A percentile compares a stretch with the other conserved stretches of the same genome.
Evolutionary conservation across 2,113 vertebrate species (phyloP).

Genomic region (Xenotilapia caudafasciata): DNA sequence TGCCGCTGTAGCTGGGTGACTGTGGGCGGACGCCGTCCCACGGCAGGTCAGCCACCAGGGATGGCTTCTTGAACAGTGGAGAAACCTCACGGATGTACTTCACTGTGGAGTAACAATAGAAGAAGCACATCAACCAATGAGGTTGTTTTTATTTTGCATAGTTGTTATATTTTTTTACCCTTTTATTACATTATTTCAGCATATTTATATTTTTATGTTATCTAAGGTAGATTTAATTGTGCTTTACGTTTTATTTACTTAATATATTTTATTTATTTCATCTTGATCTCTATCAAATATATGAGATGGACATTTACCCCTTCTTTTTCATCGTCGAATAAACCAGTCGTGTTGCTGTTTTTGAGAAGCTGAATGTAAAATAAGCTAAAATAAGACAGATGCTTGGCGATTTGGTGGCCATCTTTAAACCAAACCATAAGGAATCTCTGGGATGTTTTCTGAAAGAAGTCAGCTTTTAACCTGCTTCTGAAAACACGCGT

Average conservation of each 20-base stretch:
- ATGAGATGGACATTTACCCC: background rate
- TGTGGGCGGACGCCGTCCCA: constrained; percentile 82
- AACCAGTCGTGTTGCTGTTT: accelerated
- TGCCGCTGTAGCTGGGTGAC: constrained; percentile 83
- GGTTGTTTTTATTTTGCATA: background rate
- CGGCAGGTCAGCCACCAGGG: constrained; percentile 84
- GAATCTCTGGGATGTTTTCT: constrained; percentile 2
- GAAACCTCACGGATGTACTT: constrained; percentile 94
- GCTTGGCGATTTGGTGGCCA: background rate
- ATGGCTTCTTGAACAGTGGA: constrained; percentile 92
- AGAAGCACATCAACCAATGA: background rate
- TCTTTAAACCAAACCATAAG: background rate
- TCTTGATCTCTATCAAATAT: background rate
- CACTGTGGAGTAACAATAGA: constrained; percentile 65
- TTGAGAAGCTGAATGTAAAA: background rate
- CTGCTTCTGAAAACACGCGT: background rate
- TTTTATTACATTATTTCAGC: background rate
- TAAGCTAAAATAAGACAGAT: accelerated
- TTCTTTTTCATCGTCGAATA: background rate
- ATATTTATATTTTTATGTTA: background rate
- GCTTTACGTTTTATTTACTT: background rate
- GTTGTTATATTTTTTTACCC: background rate
- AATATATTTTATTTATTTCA: background rate
- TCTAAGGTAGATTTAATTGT: background rate
- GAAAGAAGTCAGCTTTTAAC: background rate